Evolutionary conservation across 2,797 vertebrate species (phyloP).

Genomic region (Cryptoprocta ferox): DNA sequence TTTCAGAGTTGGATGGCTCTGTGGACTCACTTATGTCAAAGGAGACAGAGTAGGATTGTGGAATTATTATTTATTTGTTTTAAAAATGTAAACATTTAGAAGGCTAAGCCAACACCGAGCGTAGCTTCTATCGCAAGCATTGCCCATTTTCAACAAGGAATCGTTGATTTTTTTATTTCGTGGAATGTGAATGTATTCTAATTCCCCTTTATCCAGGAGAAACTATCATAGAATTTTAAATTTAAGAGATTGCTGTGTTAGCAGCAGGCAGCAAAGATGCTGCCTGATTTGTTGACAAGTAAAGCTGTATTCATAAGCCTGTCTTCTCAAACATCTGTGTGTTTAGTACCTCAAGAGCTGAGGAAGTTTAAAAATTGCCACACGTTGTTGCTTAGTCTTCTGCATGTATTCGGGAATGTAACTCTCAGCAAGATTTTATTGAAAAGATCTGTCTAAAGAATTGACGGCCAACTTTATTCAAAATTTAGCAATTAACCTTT

Average conservation of each 20-base stretch:
- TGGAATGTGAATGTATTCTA: slow-evolving; percentile 51
- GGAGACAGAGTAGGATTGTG: neutral
- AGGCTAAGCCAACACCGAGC: neutral
- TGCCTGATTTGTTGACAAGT: slow-evolving; percentile 75
- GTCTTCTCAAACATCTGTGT: slow-evolving; percentile 82
- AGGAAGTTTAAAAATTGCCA: slow-evolving; percentile 79
- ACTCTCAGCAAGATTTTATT: slow-evolving; percentile 85
- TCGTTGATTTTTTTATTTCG: slow-evolving; percentile 28
- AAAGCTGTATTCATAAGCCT: slow-evolving; percentile 63
- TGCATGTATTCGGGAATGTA: slow-evolving; percentile 80
- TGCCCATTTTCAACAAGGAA: slow-evolving; percentile 59
- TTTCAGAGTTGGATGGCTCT: neutral
- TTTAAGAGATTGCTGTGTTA: slow-evolving; percentile 60
- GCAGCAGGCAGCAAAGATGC: slow-evolving; percentile 74
- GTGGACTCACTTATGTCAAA: neutral
- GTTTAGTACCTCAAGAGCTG: slow-evolving; percentile 79
- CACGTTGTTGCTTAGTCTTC: slow-evolving; percentile 75
- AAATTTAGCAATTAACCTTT: slow-evolving; percentile 75
- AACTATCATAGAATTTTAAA: slow-evolving; percentile 71
- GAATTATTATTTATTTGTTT: neutral
- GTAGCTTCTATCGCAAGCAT: neutral
- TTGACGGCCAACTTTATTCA: slow-evolving; percentile 75
- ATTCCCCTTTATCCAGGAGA: slow-evolving; percentile 73
- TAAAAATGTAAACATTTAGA: neutral
- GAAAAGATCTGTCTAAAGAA: slow-evolving; percentile 82